Conservation (phyloP, 2,797 vertebrate species). For the Tokudaia tokunoshimensis region DNA sequence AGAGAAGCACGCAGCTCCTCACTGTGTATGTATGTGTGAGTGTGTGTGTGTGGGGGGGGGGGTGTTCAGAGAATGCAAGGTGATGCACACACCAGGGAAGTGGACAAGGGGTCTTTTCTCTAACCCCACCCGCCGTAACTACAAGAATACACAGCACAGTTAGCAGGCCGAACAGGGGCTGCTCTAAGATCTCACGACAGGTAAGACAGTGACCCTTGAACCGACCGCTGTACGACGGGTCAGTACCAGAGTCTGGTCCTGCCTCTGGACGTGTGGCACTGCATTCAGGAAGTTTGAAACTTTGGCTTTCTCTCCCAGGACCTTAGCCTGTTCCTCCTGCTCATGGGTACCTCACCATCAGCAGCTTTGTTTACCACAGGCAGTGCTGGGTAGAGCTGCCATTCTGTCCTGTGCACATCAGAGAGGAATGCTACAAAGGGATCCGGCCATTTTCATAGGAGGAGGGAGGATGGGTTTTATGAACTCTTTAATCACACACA, state of each 20-base stretch:
- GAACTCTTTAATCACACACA: conserved; percentile 31
- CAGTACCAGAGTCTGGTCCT: no score
- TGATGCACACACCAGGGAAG: neutral
- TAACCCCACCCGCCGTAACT: neutral
- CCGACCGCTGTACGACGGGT: no score
- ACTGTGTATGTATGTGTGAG: neutral
- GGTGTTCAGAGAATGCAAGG: neutral
- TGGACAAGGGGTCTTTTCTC: neutral
- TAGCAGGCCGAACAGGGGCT: neutral
- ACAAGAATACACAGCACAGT: neutral
- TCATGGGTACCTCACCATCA: neutral
- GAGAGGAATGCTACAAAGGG: neutral
- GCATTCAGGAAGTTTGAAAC: neutral
- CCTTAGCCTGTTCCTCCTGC: conserved; percentile 5
- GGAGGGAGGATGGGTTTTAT: neutral
- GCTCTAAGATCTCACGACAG: neutral
- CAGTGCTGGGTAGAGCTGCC: neutral
- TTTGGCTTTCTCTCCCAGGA: neutral
- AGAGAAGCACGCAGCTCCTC: neutral
- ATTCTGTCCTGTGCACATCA: neutral
- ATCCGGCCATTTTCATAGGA: neutral
- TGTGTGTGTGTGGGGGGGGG: neutral
- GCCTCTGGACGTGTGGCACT: neutral
- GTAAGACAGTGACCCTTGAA: neutral
- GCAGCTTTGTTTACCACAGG: neutral